Base-by-base conservation (phyloP, 2,113 vertebrate species). In the Butorides virescens region DNA sequence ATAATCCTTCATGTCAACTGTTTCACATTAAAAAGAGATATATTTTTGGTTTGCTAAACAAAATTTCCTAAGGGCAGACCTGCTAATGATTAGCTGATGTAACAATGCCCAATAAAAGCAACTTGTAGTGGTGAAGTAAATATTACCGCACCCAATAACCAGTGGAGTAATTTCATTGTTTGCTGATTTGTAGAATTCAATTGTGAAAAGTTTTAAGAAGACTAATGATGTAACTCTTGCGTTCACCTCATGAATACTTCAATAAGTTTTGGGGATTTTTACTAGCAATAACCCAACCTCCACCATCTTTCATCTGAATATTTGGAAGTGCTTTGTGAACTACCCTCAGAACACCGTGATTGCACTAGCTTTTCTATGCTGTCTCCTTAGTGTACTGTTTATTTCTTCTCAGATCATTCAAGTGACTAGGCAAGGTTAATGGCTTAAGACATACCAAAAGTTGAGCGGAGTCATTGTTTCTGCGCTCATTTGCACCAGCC, bases 41-140 rank as follows among this genome's bases (percentile, higher is more conserved):
- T 68, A 93, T 88, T 93, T 96, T 94, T 86, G 71, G 61, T 95
- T 96, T 91, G 78, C 73, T 94, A 95, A 96, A 95, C 86, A 88
- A 93, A 90, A 94, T 93, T 92, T 95, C 96, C 95, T 96, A 80
- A 85, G 87, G 96, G 93, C 73, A 95, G 90, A 94, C 81, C 94
- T 97, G 95, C 53, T 95, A 95, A 95, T 87, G 91, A 96, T 97
- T 97, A 97, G 81, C 81, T 86, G 90, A 94, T 10, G 21, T 68
- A 97, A 90, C 86, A 96, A 91, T 93, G 77, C 53, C 92, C 77
- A 92, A 83, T 91, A 93, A 97, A 97, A 88, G 59, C 39, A 86
- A 88, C 74, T 91, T 88, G 63, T 66, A 87, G 58, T 34, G 84
- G 52, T 84, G 87, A 94, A 88, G 72, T 70, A 93, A 90, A 92